Evolutionary conservation across 2,113 vertebrate genomes (phyloP), one percentile per base, ranked within the genome.

Genomic region (Peromyscus californicus): DNA sequence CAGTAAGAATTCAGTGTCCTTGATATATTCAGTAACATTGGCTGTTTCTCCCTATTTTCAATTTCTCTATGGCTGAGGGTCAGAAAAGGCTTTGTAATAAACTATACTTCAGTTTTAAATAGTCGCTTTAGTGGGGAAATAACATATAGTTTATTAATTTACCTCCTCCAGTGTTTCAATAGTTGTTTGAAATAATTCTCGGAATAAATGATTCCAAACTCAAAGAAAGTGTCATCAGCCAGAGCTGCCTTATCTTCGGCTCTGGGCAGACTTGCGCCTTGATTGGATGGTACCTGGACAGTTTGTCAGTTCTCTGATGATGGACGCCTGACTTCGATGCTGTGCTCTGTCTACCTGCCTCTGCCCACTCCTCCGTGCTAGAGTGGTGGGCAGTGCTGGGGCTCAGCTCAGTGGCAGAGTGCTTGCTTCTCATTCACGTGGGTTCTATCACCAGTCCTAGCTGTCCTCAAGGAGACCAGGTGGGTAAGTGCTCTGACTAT

Each of bases 21-120:
- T 89, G 26, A 87, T 36, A 65, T 63, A 24, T 48, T 92, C 48
- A 63, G 7, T 57, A 83, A 24, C 21, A 13, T 82, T 24, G 33
- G 2, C 10, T 82, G 19, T 82, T 59, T 82, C 80, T n/a, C 78
- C 51, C 19, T 59, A 82, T n/a, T 59, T 59, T 29, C 89, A 75
- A 90, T 10, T 63, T 89, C 59, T 57, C 3, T 69, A 45, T 59
- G 45, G 16, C 78, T 83, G 7, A 10, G 61, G 11, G 3, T 78
- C 51, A 78, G 8, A 48, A 21, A 70, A 91, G 85, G 33, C 33
- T 21, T 29, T 85, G 39, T 33, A 67, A 24, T 88, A 87, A 48
- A 36, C 45, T 91, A 48, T 72, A 91, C 17, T 82, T 94, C 72
- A 54, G 21, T 95, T 88, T 75, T 92, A 67, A 89, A 96, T 67